Evolutionary conservation across 2,888 invertebrate species (phyloP), one percentile per base, ranked within the genome.

Genomic region (Rhodophaea formosa): DNA sequence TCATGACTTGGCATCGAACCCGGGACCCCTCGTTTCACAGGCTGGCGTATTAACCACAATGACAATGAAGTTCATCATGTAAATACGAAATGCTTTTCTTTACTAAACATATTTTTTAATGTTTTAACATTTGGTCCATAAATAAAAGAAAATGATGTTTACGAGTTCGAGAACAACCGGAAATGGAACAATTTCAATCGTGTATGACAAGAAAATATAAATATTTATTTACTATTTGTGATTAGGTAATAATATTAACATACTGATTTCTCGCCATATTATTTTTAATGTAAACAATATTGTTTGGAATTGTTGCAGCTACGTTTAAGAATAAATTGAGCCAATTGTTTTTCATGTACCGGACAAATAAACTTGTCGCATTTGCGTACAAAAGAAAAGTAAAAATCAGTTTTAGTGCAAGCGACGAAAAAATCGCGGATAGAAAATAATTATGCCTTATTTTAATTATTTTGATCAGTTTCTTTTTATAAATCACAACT

Each of bases 351-450:
- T 65, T 60, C 57, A 67, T 68, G 63, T 64, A 70, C 63, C 56
- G 63, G 62, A 71, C 65, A 68, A 69, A 83, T 80, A 82, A 79
- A 80, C 62, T 70, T 77, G 75, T 80, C 78, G 70, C 62, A 67
- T 73, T 68, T 58, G 59, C 64, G 67, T 68, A 75, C 73, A 72
- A 75, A 72, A 70, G 64, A 74, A 72, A 75, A 70, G 67, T 60
- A 65, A 58, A 57, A 58, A 35, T 23, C 23, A 35, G 59, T 56
- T 29, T 59, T 56, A 47, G 57, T 29, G 10, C 55, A 64, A 71
- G 61, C 47, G n/a, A 70, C 47, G 64, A 69, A 72, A 62, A 56
- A 47, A 8, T 39, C 69, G 71, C 68, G 62, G 52, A 17, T 39
- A 12, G 12, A 10, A 39, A 42, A 60, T 44, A 49, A 30, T 44